phyloP scores from a whole-genome alignment of 2,888 invertebrate species.

The Aproaerema taeniolella region DNA sequence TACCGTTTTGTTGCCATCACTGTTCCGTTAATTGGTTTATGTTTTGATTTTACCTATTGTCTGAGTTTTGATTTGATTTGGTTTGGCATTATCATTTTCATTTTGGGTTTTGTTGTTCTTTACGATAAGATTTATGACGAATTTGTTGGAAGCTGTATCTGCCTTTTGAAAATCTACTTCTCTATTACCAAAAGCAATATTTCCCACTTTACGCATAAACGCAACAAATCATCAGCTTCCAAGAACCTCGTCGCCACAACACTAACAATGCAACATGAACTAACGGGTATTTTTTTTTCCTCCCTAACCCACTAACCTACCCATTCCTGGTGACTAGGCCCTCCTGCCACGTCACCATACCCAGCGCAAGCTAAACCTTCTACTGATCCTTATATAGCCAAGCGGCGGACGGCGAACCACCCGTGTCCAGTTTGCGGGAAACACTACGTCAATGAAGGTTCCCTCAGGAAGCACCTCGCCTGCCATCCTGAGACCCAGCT shows the following conservation, averaged over 20 bases:
- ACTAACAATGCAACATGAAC: slow-evolving; percentile 46
- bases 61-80: background rate
- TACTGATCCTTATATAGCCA: slow-evolving; percentile 90
- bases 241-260: slow-evolving; percentile 30
- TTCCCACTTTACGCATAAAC: too few species aligned
- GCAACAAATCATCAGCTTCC: slow-evolving; percentile 5
- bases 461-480: slow-evolving; percentile 93
- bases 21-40: slow-evolving; percentile 48
- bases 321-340: slow-evolving; percentile 74
- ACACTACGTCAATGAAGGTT: slow-evolving; percentile 96
- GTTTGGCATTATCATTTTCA: background rate
- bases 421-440: slow-evolving; percentile 97
- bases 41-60: slow-evolving; percentile 28
- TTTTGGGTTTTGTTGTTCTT: slow-evolving; percentile 2
- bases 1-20: slow-evolving; percentile 43
- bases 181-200: too few species aligned
- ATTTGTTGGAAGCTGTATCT: slow-evolving; percentile 5
- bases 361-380: slow-evolving; percentile 76
- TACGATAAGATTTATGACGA: slow-evolving; percentile 1
- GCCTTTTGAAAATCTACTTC: background rate
- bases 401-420: slow-evolving; percentile 95
- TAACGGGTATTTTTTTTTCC: slow-evolving; percentile 56
- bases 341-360: slow-evolving; percentile 80
- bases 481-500: slow-evolving; percentile 95
- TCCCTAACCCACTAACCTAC: slow-evolving; percentile 68